Evolutionary conservation across 2,113 vertebrate species (phyloP).

Genomic region (Delphinapterus leucas): DNA sequence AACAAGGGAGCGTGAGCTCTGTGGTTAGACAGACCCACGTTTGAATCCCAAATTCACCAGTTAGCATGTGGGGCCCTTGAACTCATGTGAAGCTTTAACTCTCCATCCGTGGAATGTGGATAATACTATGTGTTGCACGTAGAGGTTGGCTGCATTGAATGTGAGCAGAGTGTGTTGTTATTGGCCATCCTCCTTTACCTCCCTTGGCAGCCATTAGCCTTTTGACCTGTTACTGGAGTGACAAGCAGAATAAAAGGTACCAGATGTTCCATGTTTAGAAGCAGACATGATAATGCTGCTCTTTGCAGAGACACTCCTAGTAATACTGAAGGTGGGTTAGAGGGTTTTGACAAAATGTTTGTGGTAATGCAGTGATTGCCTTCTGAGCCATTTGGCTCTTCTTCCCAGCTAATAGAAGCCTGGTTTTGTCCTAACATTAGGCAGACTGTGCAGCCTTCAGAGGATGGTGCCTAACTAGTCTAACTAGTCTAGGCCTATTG

Average conservation of each 20-base stretch:
- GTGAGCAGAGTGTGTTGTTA: neutral
- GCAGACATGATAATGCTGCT: neutral
- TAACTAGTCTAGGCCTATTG: neutral
- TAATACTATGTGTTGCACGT: neutral
- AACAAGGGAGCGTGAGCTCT: neutral
- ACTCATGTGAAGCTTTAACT: neutral
- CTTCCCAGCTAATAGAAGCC: neutral
- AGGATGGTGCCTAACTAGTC: neutral
- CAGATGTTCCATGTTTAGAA: neutral
- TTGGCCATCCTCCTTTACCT: neutral
- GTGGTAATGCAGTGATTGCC: neutral
- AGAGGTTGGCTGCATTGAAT: neutral
- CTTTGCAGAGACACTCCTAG: neutral
- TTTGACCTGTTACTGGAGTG: neutral
- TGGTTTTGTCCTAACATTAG: neutral
- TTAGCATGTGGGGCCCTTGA: neutral
- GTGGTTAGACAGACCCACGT: neutral
- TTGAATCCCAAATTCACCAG: neutral
- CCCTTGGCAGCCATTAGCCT: neutral
- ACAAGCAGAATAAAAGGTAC: neutral
- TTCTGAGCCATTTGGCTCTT: neutral
- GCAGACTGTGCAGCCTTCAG: neutral
- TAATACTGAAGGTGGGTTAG: neutral
- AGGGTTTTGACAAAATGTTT: neutral
- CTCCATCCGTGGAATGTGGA: neutral